Percentiles rank a stretch among this genome's conserved stretches.
Conservation (phyloP, 2,888 invertebrate genomes). For the Loripinus fragilis region DNA sequence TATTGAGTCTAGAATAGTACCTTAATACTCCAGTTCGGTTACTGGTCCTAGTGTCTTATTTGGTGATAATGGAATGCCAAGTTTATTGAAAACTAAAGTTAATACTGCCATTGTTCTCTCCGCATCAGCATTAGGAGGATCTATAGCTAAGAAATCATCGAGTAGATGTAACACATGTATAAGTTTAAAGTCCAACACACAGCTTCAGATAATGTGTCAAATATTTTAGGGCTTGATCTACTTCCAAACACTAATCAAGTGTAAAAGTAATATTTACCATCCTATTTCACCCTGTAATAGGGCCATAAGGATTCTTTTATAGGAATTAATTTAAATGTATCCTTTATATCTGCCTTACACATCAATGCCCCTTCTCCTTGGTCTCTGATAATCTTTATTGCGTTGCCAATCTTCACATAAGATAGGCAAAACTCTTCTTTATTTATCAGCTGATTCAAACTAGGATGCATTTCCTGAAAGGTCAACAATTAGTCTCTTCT, state of each 20-base stretch:
- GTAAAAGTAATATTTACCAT: slow-evolving; percentile 41
- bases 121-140: slow-evolving; percentile 18
- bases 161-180: slow-evolving; percentile 40
- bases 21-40: slow-evolving; percentile 43
- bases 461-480: slow-evolving; percentile 38
- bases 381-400: slow-evolving; percentile 39
- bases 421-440: too few relatives aligned
- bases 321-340: slow-evolving; percentile 55
- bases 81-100: slow-evolving; percentile 37
- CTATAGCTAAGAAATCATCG: slow-evolving; percentile 54
- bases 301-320: slow-evolving; percentile 38
- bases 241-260: slow-evolving; percentile 46
- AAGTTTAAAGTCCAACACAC: slow-evolving; percentile 50
- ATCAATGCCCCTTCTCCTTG: slow-evolving; percentile 27
- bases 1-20: slow-evolving; percentile 51
- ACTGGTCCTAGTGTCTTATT: slow-evolving; percentile 50
- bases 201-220: slow-evolving; percentile 42
- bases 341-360: slow-evolving; percentile 51
- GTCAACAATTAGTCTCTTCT: slow-evolving; percentile 55
- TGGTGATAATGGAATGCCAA: slow-evolving; percentile 45
- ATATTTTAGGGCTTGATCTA: slow-evolving; percentile 47
- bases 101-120: slow-evolving; percentile 51
- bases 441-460: slow-evolving; percentile 53
- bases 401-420: slow-evolving; percentile 56
- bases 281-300: slow-evolving; percentile 48